A percentile compares a stretch with the other conserved stretches of the same genome.
Conservation (phyloP, 2,113 vertebrate species). For the human region DNA sequence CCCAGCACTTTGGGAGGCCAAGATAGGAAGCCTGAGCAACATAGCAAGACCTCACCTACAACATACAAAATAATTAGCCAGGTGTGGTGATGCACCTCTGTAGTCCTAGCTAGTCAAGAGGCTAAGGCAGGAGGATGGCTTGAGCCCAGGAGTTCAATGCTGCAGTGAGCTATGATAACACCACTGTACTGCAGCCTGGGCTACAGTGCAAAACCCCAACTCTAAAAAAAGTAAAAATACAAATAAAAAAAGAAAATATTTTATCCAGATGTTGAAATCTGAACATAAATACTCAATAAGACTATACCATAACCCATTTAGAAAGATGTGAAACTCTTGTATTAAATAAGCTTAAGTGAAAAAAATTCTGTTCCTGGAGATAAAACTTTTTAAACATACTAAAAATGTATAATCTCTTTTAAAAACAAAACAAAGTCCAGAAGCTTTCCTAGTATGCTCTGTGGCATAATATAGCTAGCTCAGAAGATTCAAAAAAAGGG, state of each 20-base stretch:
- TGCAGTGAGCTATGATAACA: neutral
- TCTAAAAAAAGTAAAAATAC: neutral
- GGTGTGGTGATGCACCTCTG: too few species aligned
- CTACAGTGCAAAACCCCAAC: neutral
- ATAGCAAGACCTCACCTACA: neutral
- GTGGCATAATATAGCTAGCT: neutral
- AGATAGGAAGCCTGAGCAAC: neutral
- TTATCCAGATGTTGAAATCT: neutral
- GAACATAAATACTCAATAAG: neutral
- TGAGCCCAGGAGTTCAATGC: neutral
- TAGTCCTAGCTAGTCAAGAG: too few species aligned
- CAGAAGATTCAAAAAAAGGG: neutral
- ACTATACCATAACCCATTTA: neutral
- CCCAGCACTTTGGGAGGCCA: neutral
- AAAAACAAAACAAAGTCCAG: neutral
- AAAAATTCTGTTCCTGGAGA: neutral
- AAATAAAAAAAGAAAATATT: neutral
- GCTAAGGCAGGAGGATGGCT: neutral
- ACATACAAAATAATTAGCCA: too few species aligned
- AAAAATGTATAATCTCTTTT: slow-evolving; percentile 8
- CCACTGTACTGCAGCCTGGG: neutral
- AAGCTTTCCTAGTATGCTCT: neutral
- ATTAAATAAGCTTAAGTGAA: neutral
- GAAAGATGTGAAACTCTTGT: neutral
- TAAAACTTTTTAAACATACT: slow-evolving; percentile 32